These are phyloP conservation scores for Gulo gulo DNA, from an alignment of 2,113 vertebrate species.

Conservation along the genomic window DNA sequence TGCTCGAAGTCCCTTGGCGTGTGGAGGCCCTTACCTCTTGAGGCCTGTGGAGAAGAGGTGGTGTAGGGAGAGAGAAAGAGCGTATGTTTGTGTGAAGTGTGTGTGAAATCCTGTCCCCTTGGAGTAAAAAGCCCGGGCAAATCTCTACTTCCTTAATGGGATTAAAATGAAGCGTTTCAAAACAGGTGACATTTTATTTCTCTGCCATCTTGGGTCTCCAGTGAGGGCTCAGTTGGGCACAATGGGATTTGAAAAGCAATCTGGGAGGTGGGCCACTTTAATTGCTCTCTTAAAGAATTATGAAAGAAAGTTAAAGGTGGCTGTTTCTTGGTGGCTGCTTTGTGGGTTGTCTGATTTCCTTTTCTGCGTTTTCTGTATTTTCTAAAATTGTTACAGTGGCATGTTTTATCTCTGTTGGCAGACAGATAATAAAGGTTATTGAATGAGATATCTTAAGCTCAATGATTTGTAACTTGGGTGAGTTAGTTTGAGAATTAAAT, in stretches of 20 bases:
- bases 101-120: not conserved
- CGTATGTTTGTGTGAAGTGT: not conserved
- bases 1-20: too few relatives aligned
- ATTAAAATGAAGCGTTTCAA: not conserved
- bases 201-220: not conserved
- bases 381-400: not conserved
- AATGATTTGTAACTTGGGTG: not conserved
- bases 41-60: not conserved
- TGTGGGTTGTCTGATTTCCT: not conserved
- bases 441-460: not conserved
- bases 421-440: not conserved
- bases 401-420: not conserved
- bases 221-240: not conserved
- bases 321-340: not conserved
- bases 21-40: not conserved
- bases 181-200: not conserved
- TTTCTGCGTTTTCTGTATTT: not conserved
- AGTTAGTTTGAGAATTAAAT: constrained; percentile 17
- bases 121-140: not conserved
- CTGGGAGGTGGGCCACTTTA: not conserved
- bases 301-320: not conserved
- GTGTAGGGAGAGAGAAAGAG: not conserved
- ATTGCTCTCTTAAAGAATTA: not conserved
- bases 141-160: not conserved
- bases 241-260: not conserved